Conservation (phyloP, 2,797 vertebrate genomes). For the Anas bernieri region DNA sequence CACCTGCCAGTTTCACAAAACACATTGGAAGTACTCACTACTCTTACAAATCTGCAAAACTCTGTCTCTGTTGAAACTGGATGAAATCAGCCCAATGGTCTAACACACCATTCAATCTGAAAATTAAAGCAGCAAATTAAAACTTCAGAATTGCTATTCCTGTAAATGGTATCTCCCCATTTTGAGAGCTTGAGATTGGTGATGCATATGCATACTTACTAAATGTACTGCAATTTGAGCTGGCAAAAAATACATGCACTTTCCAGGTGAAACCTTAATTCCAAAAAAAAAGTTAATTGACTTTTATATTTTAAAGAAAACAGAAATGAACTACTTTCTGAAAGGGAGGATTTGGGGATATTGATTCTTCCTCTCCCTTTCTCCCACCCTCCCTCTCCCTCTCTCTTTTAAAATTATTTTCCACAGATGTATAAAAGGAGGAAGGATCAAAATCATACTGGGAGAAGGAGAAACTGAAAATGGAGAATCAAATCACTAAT, state of each 20-base stretch:
- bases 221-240: rapidly evolving
- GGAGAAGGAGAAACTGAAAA: not conserved
- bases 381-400: not conserved
- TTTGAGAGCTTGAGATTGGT: not conserved
- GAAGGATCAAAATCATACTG: not conserved
- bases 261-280: not conserved
- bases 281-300: not conserved
- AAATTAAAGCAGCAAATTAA: not conserved
- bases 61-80: not conserved
- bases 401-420: not conserved
- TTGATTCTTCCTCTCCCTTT: rapidly evolving
- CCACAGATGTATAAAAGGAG: rapidly evolving
- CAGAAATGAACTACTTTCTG: rapidly evolving
- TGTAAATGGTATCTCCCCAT: not conserved
- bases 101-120: not conserved
- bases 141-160: not conserved
- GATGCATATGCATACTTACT: not conserved
- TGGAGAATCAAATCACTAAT: not conserved
- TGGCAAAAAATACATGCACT: not conserved
- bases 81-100: not conserved
- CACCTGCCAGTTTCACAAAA: not conserved
- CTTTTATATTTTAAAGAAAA: not conserved
- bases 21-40: not conserved
- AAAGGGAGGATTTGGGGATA: not conserved
- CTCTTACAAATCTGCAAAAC: too few species aligned